Conservation (phyloP, 2,113 vertebrate species). For the Melanotaenia duboulayi region DNA sequence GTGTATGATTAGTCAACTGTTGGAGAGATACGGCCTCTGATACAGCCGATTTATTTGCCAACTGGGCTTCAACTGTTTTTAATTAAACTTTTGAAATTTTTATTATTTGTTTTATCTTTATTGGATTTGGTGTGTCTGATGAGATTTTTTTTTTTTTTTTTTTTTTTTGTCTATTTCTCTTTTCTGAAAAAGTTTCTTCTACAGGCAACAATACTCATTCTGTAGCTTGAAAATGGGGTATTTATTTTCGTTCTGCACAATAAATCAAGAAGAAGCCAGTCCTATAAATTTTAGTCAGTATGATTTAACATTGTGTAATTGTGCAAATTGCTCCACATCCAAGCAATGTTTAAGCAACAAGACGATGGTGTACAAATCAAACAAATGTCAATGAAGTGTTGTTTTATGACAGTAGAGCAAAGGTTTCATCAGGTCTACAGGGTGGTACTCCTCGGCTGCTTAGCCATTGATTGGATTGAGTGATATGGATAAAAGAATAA, state of each 20-base stretch:
- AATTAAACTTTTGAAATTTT: not conserved
- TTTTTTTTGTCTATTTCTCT: not conserved
- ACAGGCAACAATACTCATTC: not conserved
- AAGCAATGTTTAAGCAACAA: slow-evolving; percentile 9
- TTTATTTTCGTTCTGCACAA: not conserved
- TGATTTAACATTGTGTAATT: not conserved
- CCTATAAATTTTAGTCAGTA: too few species aligned
- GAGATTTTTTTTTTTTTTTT: not conserved
- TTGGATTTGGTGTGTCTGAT: not conserved
- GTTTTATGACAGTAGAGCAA: too few species aligned
- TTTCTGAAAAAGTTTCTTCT: not conserved
- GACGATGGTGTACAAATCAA: not conserved
- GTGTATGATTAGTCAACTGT: slow-evolving; percentile 27
- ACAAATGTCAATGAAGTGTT: slow-evolving; percentile 11
- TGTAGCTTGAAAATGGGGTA: not conserved
- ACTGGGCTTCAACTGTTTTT: not conserved
- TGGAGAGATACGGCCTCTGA: not conserved
- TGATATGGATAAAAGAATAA: too few species aligned
- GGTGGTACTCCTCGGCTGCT: too few species aligned
- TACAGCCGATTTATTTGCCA: not conserved
- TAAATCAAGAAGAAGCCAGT: not conserved
- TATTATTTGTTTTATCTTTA: not conserved
- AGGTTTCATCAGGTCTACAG: too few species aligned
- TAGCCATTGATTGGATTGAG: too few species aligned
- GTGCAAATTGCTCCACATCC: not conserved